Percentiles rank a stretch among this genome's conserved stretches.
phyloP scores from a whole-genome alignment of 2,888 invertebrate genomes.

The Taphrorychus bicolor region DNA sequence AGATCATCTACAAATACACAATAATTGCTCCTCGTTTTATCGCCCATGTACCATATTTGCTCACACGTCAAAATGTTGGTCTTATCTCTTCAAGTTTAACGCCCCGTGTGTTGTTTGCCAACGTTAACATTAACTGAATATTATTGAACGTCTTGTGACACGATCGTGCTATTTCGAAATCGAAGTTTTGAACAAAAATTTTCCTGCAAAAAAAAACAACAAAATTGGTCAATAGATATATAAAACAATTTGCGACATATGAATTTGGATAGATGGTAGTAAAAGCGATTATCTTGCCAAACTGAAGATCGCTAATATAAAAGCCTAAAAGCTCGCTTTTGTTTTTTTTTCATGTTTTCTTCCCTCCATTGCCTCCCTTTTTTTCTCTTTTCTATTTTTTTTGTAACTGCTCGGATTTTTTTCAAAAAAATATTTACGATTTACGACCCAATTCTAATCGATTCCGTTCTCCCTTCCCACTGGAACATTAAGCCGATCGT shows the following conservation, averaged over 20 bases:
- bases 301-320: too few species aligned
- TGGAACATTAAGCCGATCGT: neutral
- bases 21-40: neutral
- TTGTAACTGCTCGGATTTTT: neutral
- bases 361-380: too few species aligned
- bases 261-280: too few species aligned
- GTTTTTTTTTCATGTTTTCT: too few species aligned
- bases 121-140: neutral
- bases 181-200: neutral
- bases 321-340: too few species aligned
- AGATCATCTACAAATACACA: neutral
- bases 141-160: neutral
- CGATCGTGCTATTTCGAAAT: neutral
- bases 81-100: slow-evolving; percentile 2
- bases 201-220: too few species aligned
- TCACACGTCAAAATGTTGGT: neutral
- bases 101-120: neutral
- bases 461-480: neutral
- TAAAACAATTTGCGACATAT: too few species aligned
- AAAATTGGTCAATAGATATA: too few species aligned
- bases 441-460: neutral
- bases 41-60: slow-evolving; percentile 3
- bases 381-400: too few species aligned
- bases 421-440: neutral
- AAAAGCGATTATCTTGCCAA: too few species aligned